phyloP scores from a whole-genome alignment of 2,797 vertebrate species.

The Mionectes olivaceus region DNA sequence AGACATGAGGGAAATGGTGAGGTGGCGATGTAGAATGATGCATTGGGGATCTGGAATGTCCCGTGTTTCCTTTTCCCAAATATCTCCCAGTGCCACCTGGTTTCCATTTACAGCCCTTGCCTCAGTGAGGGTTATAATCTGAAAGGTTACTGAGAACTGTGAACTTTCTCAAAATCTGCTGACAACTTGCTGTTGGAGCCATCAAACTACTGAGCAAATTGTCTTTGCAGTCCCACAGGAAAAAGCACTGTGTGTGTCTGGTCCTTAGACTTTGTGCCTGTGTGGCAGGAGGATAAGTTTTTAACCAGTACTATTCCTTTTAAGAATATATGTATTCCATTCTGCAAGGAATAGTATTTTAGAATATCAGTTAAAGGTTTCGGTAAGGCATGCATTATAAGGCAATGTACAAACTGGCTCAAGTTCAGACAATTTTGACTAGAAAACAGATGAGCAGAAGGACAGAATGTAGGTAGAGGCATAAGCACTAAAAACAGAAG shows the following conservation, averaged over 20 bases:
- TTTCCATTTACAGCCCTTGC: not conserved
- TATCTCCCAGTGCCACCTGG: not conserved
- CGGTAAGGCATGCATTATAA: not conserved
- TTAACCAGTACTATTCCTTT: not conserved
- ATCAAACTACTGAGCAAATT: not conserved
- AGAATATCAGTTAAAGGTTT: not conserved
- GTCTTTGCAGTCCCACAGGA: not conserved
- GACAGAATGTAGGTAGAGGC: not conserved
- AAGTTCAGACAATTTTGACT: not conserved
- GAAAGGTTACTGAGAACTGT: not conserved
- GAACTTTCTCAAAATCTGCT: not conserved
- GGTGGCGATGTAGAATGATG: not conserved
- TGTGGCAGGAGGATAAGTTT: not conserved
- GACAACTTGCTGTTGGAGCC: not conserved
- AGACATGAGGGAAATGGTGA: not conserved
- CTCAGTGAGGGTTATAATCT: not conserved
- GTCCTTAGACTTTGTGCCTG: not conserved
- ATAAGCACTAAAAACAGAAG: not conserved
- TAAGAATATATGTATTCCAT: not conserved
- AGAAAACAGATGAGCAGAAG: conserved; percentile 10
- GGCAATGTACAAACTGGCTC: not conserved
- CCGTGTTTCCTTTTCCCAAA: not conserved
- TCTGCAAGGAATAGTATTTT: not conserved
- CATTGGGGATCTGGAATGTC: not conserved
- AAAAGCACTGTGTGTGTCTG: not conserved